Percentiles rank a stretch among this genome's conserved stretches.
These are phyloP conservation scores for Trinectes maculatus DNA, from an alignment of 2,113 vertebrate species.

Conservation along the genomic window DNA sequence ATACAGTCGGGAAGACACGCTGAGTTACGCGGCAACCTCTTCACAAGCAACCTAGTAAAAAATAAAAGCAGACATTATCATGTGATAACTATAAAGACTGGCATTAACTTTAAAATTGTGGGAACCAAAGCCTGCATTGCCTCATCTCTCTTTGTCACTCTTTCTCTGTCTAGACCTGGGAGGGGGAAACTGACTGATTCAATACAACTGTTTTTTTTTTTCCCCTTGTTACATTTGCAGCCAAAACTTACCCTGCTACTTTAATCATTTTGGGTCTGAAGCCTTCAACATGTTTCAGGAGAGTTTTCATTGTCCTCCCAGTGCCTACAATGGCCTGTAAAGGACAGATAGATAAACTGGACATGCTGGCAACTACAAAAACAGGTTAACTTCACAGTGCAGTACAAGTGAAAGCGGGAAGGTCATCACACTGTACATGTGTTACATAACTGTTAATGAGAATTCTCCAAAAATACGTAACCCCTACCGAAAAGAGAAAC, in stretches of 20 bases:
- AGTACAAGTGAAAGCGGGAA: conserved; percentile 15
- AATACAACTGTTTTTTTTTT: conserved; percentile 31
- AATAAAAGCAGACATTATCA: conserved; percentile 35
- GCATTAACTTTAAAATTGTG: conserved; percentile 11
- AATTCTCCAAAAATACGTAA: not conserved
- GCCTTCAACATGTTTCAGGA: conserved; percentile 86
- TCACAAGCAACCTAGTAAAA: conserved; percentile 89
- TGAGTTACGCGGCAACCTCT: conserved; percentile 83
- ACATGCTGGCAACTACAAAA: conserved; percentile 11
- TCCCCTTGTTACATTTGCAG: conserved; percentile 3
- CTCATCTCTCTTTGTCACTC: conserved; percentile 15
- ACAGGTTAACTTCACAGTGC: conserved; percentile 8
- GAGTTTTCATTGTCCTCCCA: conserved; percentile 89
- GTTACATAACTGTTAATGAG: conserved; percentile 16
- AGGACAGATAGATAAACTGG: conserved; percentile 7
- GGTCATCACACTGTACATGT: conserved; percentile 12
- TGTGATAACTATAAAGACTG: not conserved
- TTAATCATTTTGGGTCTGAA: conserved; percentile 93
- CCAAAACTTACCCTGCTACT: conserved; percentile 88
- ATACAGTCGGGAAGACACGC: conserved; percentile 90
- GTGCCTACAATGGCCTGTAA: conserved; percentile 90
- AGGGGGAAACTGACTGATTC: conserved; percentile 52
- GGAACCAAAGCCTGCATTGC: conserved; percentile 16
- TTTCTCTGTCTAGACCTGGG: conserved; percentile 51
- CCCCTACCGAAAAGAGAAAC: conserved; percentile 13